A percentile compares a stretch with the other conserved stretches of the same genome.
Conservation (phyloP, 2,113 vertebrate species). For the Lipophrys pholis region DNA sequence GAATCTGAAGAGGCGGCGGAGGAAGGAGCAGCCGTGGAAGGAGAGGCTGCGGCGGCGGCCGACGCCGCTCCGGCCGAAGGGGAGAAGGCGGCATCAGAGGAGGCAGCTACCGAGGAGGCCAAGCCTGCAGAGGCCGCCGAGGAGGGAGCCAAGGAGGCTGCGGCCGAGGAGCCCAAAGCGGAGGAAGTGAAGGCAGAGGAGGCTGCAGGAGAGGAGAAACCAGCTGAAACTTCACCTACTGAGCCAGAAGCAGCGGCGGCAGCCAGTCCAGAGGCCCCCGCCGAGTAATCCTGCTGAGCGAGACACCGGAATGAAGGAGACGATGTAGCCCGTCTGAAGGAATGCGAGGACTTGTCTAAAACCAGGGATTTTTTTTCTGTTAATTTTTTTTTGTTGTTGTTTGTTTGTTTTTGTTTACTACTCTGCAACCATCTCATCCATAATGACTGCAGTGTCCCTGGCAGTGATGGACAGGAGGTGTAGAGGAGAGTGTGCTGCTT, state of each 20-base stretch:
- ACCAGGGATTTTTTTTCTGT: slow-evolving; percentile 80
- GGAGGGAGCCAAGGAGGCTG: slow-evolving; percentile 60
- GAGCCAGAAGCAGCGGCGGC: slow-evolving; percentile 85
- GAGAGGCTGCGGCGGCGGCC: slow-evolving; percentile 49
- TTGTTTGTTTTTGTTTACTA: slow-evolving; percentile 77
- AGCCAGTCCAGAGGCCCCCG: slow-evolving; percentile 86
- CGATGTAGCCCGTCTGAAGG: slow-evolving; percentile 86
- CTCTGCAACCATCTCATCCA: slow-evolving; percentile 78
- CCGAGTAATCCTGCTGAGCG: slow-evolving; percentile 83
- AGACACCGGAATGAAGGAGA: slow-evolving; percentile 70
- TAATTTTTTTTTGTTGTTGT: slow-evolving; percentile 40
- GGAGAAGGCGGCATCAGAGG: slow-evolving; percentile 67
- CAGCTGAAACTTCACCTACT: slow-evolving; percentile 77
- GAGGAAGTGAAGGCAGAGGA: slow-evolving; percentile 79
- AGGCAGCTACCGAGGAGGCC: slow-evolving; percentile 64
- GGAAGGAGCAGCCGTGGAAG: slow-evolving; percentile 71
- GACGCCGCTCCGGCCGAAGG: slow-evolving; percentile 66
- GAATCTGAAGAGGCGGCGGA: slow-evolving; percentile 87
- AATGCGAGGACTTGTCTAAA: slow-evolving; percentile 97
- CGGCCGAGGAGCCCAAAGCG: slow-evolving; percentile 64
- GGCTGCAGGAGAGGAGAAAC: slow-evolving; percentile 77
- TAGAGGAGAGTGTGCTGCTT: slow-evolving; percentile 56
- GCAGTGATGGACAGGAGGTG: slow-evolving; percentile 70
- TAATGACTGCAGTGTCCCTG: slow-evolving; percentile 73
- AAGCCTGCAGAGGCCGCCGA: slow-evolving; percentile 63